phyloP scores from a whole-genome alignment of 1,140 invertebrate genomes.

The Leptoteleia sp. region DNA sequence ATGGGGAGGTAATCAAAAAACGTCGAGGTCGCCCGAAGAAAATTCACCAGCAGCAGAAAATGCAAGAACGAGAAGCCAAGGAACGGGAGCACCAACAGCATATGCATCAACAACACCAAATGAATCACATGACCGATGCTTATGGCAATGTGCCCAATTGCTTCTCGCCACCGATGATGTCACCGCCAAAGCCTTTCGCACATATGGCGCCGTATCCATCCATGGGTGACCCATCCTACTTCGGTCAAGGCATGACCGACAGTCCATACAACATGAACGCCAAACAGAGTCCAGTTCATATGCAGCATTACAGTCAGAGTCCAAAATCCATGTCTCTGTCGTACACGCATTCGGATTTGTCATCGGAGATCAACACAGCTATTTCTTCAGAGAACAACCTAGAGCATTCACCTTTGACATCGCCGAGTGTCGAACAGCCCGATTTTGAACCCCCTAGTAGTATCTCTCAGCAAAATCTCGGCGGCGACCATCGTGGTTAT shows the following conservation, averaged over 20 bases:
- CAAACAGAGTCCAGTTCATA: constrained; percentile 79
- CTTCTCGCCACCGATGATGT: constrained; percentile 82
- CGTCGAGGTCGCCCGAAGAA: constrained; percentile 93
- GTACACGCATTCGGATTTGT: too few relatives aligned
- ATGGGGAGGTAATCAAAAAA: constrained; percentile 87
- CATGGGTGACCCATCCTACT: constrained; percentile 75
- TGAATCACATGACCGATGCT: constrained; percentile 70
- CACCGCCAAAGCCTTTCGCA: constrained; percentile 76
- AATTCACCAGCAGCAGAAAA: constrained; percentile 82
- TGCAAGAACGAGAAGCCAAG: constrained; percentile 74
- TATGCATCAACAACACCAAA: constrained; percentile 72
- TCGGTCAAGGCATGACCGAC: constrained; percentile 74
- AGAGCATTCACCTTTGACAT: too few relatives aligned
- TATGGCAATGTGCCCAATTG: constrained; percentile 80
- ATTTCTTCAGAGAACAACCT: too few relatives aligned
- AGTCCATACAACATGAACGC: constrained; percentile 79
- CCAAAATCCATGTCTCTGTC: constrained; percentile 84
- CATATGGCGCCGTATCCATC: constrained; percentile 79
- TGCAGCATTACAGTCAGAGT: constrained; percentile 82
- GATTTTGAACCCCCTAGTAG: too few relatives aligned
- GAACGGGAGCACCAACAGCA: constrained; percentile 73
- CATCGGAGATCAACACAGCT: too few relatives aligned
- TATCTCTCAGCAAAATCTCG: too few relatives aligned
- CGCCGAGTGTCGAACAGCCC: too few relatives aligned
- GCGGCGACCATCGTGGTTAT: too few relatives aligned